Evolutionary conservation across 1,140 invertebrate genomes (phyloP).

Genomic region (Drosophila mauritiana): DNA sequence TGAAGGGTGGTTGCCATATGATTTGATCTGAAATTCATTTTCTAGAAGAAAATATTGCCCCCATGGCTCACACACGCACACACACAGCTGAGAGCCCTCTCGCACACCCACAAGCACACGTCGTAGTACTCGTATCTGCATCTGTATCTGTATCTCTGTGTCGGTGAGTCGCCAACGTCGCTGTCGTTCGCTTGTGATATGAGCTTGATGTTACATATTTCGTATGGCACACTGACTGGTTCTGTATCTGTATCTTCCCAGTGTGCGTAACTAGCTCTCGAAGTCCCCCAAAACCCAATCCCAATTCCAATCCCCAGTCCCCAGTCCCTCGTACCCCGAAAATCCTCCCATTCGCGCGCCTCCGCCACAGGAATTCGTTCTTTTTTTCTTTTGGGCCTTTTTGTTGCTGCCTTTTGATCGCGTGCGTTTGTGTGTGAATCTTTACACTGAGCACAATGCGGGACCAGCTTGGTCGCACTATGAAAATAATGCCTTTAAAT

Average conservation of each 20-base stretch:
- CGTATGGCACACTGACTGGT: conserved; percentile 69
- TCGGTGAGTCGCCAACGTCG: conserved; percentile 47
- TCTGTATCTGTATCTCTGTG: conserved; percentile 26
- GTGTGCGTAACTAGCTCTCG: conserved; percentile 42
- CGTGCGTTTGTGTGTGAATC: conserved; percentile 46
- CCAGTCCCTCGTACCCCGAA: no score
- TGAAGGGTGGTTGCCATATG: conserved; percentile 36
- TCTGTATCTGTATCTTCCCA: conserved; percentile 38
- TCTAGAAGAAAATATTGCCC: conserved; percentile 66
- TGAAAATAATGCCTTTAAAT: neutral
- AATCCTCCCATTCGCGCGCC: conserved; percentile 10
- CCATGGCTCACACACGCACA: conserved; percentile 53
- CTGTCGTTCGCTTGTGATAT: conserved; percentile 48
- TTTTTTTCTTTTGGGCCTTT: conserved; percentile 47
- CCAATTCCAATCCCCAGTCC: neutral
- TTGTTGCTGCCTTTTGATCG: conserved; percentile 62
- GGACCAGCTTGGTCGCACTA: neutral
- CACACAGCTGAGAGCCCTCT: conserved; percentile 43
- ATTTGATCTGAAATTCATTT: conserved; percentile 71
- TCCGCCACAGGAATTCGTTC: conserved; percentile 60
- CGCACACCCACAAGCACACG: conserved; percentile 23
- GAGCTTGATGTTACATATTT: conserved; percentile 70
- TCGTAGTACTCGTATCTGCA: conserved; percentile 51
- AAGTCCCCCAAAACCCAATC: neutral
- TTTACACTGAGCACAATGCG: conserved; percentile 68